These are phyloP conservation scores for Aleadryas rufinucha DNA, from an alignment of 2,113 vertebrate species.

Conservation along the genomic window DNA sequence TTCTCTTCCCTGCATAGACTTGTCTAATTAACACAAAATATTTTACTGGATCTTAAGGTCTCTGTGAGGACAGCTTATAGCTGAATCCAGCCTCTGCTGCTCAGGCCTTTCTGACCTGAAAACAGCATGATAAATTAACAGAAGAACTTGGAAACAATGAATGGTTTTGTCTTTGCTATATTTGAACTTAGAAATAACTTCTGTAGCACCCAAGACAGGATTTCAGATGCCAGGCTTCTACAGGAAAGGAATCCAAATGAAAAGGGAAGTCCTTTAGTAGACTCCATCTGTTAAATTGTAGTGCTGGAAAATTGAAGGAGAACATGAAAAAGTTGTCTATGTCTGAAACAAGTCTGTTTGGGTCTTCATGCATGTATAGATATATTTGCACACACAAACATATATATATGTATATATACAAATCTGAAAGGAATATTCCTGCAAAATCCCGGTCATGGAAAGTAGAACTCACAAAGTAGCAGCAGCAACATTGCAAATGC, in stretches of 20 bases:
- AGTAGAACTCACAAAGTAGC: not conserved
- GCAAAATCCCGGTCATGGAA: not conserved
- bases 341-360: not conserved
- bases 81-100: not conserved
- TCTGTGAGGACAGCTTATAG: not conserved
- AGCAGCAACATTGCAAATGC: not conserved
- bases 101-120: not conserved
- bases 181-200: not conserved
- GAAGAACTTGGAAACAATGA: not conserved
- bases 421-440: not conserved
- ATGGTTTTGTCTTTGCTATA: not conserved
- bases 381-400: rapidly evolving
- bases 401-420: not conserved
- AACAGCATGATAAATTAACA: not conserved
- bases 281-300: not conserved
- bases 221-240: not conserved
- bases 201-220: not conserved
- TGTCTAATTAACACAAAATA: not conserved
- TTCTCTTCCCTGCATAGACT: not conserved
- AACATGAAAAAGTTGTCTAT: not conserved
- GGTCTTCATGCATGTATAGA: not conserved
- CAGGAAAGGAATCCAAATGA: not conserved
- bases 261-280: not conserved
- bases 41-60: not conserved
- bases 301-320: not conserved